These are phyloP conservation scores for Agonopterix alstromeriana DNA, from an alignment of 2,888 invertebrate species.

Conservation along the genomic window DNA sequence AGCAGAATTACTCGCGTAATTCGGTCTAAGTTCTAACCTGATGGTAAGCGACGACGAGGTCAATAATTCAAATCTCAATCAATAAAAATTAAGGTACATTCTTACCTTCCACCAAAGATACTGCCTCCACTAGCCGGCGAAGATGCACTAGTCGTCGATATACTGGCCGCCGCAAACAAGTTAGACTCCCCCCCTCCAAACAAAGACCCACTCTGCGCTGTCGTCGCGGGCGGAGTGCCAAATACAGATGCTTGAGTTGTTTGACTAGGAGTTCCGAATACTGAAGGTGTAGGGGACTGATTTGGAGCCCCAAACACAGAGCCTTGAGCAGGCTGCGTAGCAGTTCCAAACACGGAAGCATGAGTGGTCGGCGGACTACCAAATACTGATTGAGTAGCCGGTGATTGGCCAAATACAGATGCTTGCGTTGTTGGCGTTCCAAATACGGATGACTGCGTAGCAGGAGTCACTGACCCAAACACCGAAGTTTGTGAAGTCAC, in stretches of 20 bases:
- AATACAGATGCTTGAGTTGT: constrained; percentile 22
- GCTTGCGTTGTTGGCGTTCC: constrained; percentile 20
- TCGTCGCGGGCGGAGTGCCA: constrained; percentile 30
- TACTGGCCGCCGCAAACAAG: constrained; percentile 59
- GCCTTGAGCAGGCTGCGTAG: constrained; percentile 17
- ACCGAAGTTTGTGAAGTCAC: constrained; percentile 21
- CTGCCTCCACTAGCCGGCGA: constrained; percentile 42
- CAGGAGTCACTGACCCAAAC: constrained; percentile 18
- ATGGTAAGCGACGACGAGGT: neutral
- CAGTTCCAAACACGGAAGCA: constrained; percentile 26
- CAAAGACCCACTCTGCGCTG: constrained; percentile 41
- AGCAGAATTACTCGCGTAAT: too few species aligned
- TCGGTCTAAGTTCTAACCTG: too few species aligned
- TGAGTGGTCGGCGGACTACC: constrained; percentile 20
- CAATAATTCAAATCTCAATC: neutral
- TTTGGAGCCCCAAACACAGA: constrained; percentile 21
- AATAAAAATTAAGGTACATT: neutral
- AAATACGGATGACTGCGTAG: constrained; percentile 20
- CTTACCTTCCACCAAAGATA: constrained; percentile 58
- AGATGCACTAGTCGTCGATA: constrained; percentile 56
- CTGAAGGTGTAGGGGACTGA: constrained; percentile 17
- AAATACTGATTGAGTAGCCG: constrained; percentile 22
- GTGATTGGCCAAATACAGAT: constrained; percentile 14
- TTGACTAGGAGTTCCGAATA: constrained; percentile 25
- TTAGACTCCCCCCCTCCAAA: constrained; percentile 50